Evolutionary conservation across 2,113 vertebrate species (phyloP).

Genomic region (Poeciliopsis prolifica): DNA sequence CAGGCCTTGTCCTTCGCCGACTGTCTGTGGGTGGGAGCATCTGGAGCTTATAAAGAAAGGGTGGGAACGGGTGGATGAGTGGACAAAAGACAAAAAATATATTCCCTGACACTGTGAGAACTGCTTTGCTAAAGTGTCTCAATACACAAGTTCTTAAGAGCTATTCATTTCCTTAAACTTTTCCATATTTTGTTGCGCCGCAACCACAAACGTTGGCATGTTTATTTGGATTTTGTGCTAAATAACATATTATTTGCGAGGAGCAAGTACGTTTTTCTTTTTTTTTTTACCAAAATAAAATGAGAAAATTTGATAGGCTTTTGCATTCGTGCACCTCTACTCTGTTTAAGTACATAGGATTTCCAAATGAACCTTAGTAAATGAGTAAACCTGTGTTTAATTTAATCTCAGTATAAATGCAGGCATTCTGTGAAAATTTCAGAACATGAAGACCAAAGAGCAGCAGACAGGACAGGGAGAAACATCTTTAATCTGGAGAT

Average conservation of each 20-base stretch:
- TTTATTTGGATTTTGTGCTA: not conserved
- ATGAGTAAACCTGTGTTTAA: too few relatives aligned
- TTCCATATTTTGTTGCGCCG: not conserved
- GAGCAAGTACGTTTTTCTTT: too few relatives aligned
- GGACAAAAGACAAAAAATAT: conserved; percentile 55
- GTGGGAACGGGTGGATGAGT: conserved; percentile 52
- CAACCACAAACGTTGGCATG: conserved; percentile 1
- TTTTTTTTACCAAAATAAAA: too few relatives aligned
- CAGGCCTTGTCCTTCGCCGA: conserved; percentile 54
- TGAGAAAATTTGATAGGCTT: too few relatives aligned
- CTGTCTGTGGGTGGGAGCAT: conserved; percentile 71
- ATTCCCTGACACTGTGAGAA: conserved; percentile 37
- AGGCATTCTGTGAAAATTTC: too few relatives aligned
- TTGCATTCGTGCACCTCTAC: not conserved
- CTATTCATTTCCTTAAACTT: not conserved
- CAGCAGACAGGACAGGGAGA: too few relatives aligned
- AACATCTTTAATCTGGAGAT: too few relatives aligned
- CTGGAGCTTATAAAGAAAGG: conserved; percentile 70
- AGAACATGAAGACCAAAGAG: too few relatives aligned
- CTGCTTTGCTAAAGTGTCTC: conserved; percentile 12
- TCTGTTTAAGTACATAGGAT: not conserved
- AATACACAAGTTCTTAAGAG: too few relatives aligned
- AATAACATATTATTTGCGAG: not conserved
- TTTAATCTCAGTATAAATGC: too few relatives aligned
- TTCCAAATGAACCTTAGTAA: not conserved